A percentile compares a stretch with the other conserved stretches of the same genome.
Evolutionary conservation across 2,797 vertebrate species (phyloP).

Genomic region (Sebastes hubbsi): DNA sequence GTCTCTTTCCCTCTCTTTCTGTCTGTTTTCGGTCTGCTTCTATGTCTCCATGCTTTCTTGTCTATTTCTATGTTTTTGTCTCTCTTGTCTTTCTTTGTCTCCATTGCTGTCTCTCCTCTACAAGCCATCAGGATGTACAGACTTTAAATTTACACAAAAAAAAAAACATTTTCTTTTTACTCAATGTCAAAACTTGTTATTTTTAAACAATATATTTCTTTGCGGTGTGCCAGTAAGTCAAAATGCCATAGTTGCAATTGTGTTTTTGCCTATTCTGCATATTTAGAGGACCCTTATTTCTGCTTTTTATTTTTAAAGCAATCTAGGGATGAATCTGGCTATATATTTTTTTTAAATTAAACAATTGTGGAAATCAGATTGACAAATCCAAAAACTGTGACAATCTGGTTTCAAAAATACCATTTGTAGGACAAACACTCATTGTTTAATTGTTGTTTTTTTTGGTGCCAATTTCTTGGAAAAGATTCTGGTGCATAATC

Average conservation of each 20-base stretch:
- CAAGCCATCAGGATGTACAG: neutral
- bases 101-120: neutral
- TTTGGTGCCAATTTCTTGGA: neutral
- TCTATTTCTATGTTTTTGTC: constrained; percentile 4
- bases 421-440: neutral
- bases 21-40: neutral
- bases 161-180: neutral
- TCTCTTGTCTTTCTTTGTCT: neutral
- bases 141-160: neutral
- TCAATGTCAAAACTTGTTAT: neutral
- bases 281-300: neutral
- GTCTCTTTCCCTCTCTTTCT: neutral
- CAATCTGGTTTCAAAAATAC: neutral
- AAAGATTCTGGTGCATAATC: neutral
- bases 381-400: neutral
- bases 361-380: neutral
- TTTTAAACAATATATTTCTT: neutral
- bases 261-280: neutral
- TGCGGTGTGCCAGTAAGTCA: neutral
- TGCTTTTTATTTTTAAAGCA: neutral
- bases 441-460: neutral
- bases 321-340: neutral
- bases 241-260: neutral
- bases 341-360: neutral
- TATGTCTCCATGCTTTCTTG: neutral